Base-by-base conservation (phyloP, 2,888 invertebrate species). In the Dascillus cervinus region DNA sequence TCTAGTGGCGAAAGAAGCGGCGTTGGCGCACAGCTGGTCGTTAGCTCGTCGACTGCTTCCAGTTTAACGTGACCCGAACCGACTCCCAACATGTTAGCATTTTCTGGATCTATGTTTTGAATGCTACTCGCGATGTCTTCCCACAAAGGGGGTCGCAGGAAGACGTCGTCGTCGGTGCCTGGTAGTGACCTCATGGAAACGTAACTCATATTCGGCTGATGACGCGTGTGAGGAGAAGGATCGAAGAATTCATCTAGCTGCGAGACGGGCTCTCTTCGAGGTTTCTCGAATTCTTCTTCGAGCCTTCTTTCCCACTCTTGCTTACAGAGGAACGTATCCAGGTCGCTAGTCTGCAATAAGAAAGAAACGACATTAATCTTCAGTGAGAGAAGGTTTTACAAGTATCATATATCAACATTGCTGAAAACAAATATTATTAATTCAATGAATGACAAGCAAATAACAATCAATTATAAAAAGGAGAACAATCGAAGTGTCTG, bases 91-190 rank as follows among this genome's bases (percentile, higher is more conserved):
- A 88, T 87, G 55, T 86, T 83, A 30, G 88, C 87, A 61, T 89
- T 89, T 63, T 88, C 88, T 13, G 88, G 86, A 62, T 90, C 89
- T 58, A 89, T 81, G 65, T 88, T 89, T 60, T 87, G 80, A 65
- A 89, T 87, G 56, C 87, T 87, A 62, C 86, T 85, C 44, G 88
- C 82, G 60, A 90, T 88, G 70, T 90, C 89, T 67, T 90, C 89
- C 90, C 90, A 90, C 22, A 89, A 73, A 15, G 87, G 85, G 23
- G 89, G 88, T 53, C 87, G 80, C 49, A 87, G 77, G 67, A 86
- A 89, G 30, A 84, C 82, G 67, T 90, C 89, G 66, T 90, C 89
- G 62, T 83, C 75, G 60, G 65, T 73, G 28, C 72, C 71, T 21
- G 76, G 61, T 31, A 69, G 60, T 41, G 66, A 65, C 43, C 70